Conservation (phyloP, 2,888 invertebrate species). For the Eristalinus sepulchralis region DNA sequence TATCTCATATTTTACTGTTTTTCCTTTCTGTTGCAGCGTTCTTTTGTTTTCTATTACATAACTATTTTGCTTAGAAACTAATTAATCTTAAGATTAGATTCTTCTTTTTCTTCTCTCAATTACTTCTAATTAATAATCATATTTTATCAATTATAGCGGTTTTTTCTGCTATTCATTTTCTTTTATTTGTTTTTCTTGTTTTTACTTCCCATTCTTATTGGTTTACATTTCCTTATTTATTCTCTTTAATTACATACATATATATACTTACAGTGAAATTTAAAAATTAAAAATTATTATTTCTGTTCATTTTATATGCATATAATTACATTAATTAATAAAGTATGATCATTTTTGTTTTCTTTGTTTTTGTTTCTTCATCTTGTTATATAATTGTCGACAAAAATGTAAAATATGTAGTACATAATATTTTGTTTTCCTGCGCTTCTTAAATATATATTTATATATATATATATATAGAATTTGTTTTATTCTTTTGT, state of each 20-base stretch:
- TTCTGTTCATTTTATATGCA: conserved; percentile 5
- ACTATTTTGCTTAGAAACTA: conserved; percentile 23
- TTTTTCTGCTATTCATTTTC: conserved; percentile 37
- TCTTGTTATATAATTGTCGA: conserved; percentile 47
- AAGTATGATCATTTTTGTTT: conserved; percentile 36
- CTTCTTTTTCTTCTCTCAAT: conserved; percentile 45
- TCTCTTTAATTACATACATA: conserved; percentile 58
- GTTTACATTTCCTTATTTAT: neutral
- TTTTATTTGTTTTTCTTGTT: conserved; percentile 21
- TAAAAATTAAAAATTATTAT: conserved; percentile 46
- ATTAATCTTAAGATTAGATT: conserved; percentile 52
- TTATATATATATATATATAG: conserved; percentile 6
- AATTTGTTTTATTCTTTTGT: conserved; percentile 20
- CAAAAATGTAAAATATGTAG: conserved; percentile 57
- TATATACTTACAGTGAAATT: conserved; percentile 62
- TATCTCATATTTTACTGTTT: conserved; percentile 29
- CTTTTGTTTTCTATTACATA: conserved; percentile 27
- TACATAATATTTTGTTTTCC: conserved; percentile 28
- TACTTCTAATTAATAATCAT: conserved; percentile 47
- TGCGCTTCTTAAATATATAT: conserved; percentile 1
- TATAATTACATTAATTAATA: conserved; percentile 60
- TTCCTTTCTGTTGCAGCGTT: conserved; percentile 32
- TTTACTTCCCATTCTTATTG: conserved; percentile 22
- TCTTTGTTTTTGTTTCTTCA: conserved; percentile 5
- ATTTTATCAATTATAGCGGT: conserved; percentile 31